Percentiles rank a stretch among this genome's conserved stretches.
These are phyloP conservation scores for Chelonoidis abingdonii DNA, from an alignment of 2,113 vertebrate genomes.

Conservation along the genomic window DNA sequence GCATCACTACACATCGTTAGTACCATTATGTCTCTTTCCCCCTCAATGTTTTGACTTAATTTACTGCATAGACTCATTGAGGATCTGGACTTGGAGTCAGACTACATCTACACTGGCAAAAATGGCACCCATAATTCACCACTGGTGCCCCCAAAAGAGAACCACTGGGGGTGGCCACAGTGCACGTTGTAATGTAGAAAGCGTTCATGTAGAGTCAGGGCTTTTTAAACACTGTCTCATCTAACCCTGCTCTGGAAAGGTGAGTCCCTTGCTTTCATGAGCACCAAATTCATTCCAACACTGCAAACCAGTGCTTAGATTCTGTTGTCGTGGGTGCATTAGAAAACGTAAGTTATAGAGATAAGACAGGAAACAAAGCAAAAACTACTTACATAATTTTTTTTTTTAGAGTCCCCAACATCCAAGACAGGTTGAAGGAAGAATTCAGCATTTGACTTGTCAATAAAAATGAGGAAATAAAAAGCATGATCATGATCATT, in stretches of 20 bases:
- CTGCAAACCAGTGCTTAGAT: not conserved
- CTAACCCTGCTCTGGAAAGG: not conserved
- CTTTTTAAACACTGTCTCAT: not conserved
- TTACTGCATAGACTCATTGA: accelerated
- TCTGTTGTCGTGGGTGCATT: not conserved
- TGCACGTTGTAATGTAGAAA: not conserved
- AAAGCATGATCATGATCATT: not conserved
- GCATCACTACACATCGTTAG: not conserved
- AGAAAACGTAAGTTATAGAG: not conserved
- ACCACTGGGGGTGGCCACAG: not conserved
- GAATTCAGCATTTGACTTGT: not conserved
- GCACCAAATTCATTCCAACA: not conserved
- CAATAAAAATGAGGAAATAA: not conserved
- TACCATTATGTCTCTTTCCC: not conserved
- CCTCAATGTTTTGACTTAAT: not conserved
- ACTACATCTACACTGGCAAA: not conserved
- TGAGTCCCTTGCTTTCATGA: not conserved
- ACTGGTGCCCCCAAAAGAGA: not conserved
- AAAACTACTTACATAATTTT: not conserved
- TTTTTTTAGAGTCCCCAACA: not conserved
- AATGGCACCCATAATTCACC: not conserved
- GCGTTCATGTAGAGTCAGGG: not conserved
- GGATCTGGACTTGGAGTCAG: not conserved
- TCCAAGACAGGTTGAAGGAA: not conserved
- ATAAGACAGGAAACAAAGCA: not conserved